Evolutionary conservation across 2,797 vertebrate species (phyloP), one percentile per base, ranked within the genome.

Genomic region (Tarsius wallacei): DNA sequence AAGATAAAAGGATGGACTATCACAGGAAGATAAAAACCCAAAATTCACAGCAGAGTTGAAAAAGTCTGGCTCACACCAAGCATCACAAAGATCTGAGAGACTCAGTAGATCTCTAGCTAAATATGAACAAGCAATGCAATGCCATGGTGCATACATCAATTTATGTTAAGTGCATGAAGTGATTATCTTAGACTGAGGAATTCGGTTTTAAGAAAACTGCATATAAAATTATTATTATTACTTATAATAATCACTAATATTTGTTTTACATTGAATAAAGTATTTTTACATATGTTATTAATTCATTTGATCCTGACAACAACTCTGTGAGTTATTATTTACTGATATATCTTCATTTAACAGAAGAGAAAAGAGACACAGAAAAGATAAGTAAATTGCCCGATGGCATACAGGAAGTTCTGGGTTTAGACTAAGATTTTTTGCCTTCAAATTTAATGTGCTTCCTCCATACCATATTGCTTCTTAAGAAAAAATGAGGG

Each of bases 241-340:
- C n/a, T 87, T 92, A 63, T 33, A 88, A 70, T 89, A 28, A 78
- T 63, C 42, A 71, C 28, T 93, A 88, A 85, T 64, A 88, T 91
- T 91, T 87, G 26, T 83, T 94, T 97, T 76, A 57, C 19, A 87
- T 63, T 81, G 22, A 97, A 31, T 7, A 93, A 59, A 80, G 16
- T 31, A 61, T 5, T 87, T 80, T 94, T 10, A 80, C 3, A n/a
- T 63, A 70, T 5, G 14, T 51, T 57, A 71, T 64, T 82, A 71
- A 15, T 93, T 90, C 42, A 55, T 71, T 89, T 93, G 3, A 3
- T 59, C 26, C 15, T 97, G 90, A 81, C 5, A 87, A 76, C 0
- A 47, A 53, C 0, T 10, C 53, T 88, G 1, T 59, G 36, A 71
- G 63, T 82, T 96, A 68, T 82, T 96, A 68, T 61, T 95, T 84